Percentiles rank a stretch among this genome's conserved stretches.
phyloP scores from a whole-genome alignment of 2,888 invertebrate genomes.

The Apotomis betuletana region DNA sequence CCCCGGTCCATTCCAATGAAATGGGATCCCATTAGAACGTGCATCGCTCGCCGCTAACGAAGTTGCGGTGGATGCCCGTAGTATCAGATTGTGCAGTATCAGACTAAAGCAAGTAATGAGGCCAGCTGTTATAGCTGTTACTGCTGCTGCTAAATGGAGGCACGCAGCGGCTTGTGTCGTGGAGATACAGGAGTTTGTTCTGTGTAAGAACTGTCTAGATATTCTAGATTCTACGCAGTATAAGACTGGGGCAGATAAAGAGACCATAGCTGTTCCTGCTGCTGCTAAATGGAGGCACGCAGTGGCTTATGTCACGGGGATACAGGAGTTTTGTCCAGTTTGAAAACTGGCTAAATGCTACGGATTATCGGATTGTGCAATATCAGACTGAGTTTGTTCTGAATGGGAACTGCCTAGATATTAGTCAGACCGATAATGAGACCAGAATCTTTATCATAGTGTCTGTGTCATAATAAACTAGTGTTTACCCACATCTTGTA shows the following conservation, averaged over 20 bases:
- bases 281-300: too few species aligned
- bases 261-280: too few species aligned
- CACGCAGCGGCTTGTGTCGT: not conserved
- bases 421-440: too few species aligned
- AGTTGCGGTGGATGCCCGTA: not conserved
- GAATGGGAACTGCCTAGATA: too few species aligned
- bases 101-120: not conserved
- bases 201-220: not conserved
- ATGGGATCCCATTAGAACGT: slow-evolving; percentile 1
- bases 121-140: not conserved
- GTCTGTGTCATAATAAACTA: too few species aligned
- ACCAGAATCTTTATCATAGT: too few species aligned
- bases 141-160: not conserved
- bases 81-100: not conserved
- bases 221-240: not conserved
- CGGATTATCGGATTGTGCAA: too few species aligned
- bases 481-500: too few species aligned
- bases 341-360: too few species aligned
- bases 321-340: too few species aligned
- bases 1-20: not conserved
- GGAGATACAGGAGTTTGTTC: not conserved
- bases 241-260: not conserved
- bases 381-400: too few species aligned
- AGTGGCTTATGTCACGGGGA: too few species aligned
- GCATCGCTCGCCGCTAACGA: not conserved